phyloP scores from a whole-genome alignment of 1,140 invertebrate genomes.

The Aphaenogaster floridana region DNA sequence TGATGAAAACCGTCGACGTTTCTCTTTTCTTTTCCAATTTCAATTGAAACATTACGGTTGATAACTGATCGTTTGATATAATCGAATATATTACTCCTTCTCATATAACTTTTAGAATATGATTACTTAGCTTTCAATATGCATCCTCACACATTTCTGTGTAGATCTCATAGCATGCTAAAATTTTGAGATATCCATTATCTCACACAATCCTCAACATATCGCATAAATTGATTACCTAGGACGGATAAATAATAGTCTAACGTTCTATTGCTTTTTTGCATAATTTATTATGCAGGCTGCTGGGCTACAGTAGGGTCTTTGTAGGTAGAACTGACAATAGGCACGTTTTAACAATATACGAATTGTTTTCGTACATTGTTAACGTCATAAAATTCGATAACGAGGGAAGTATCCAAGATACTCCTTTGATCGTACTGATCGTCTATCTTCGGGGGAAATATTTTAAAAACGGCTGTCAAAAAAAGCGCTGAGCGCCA shows the following conservation, averaged over 20 bases:
- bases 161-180: constrained; percentile 10
- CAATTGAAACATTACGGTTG: constrained; percentile 2
- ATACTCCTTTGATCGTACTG: constrained; percentile 67
- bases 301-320: constrained; percentile 4
- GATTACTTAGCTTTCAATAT: neutral
- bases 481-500: constrained; percentile 62
- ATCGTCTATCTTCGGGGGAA: constrained; percentile 63
- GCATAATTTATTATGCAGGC: constrained; percentile 4
- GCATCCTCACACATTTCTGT: constrained; percentile 1
- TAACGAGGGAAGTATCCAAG: constrained; percentile 68
- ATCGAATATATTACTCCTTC: neutral
- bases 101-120: neutral
- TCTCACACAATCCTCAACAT: constrained; percentile 11
- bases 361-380: constrained; percentile 60
- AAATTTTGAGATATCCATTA: neutral
- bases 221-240: constrained; percentile 29
- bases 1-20: neutral
- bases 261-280: constrained; percentile 20
- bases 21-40: neutral
- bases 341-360: constrained; percentile 11
- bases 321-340: constrained; percentile 23
- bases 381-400: constrained; percentile 70
- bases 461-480: constrained; percentile 65
- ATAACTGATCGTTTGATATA: neutral
- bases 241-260: neutral